Percentiles rank a stretch among this genome's conserved stretches.
phyloP scores from a whole-genome alignment of 2,888 invertebrate species.

The Sesia bembeciformis region DNA sequence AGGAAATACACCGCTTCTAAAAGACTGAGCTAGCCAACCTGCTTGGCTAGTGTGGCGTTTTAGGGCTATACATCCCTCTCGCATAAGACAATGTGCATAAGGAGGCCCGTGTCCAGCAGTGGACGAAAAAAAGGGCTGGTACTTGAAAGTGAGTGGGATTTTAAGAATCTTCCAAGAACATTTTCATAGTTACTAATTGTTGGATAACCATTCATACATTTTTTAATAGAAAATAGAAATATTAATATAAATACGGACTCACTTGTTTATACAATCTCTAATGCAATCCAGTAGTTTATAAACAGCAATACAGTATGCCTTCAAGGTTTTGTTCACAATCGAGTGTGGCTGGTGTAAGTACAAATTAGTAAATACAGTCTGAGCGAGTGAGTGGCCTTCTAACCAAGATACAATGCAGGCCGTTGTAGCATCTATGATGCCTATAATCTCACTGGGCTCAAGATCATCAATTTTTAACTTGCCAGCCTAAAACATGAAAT shows the following conservation, averaged over 20 bases:
- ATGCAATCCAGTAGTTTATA: slow-evolving; percentile 93
- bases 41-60: no score
- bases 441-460: slow-evolving; percentile 86
- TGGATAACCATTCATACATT: no score
- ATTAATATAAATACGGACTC: slow-evolving; percentile 29
- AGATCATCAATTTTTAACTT: slow-evolving; percentile 85
- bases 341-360: slow-evolving; percentile 93
- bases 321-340: slow-evolving; percentile 87
- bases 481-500: slow-evolving; percentile 74
- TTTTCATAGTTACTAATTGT: no score
- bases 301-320: slow-evolving; percentile 89
- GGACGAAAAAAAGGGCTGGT: no score
- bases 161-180: no score
- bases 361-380: slow-evolving; percentile 97
- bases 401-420: slow-evolving; percentile 97
- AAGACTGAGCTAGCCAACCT: no score
- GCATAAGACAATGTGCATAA: no score
- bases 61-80: no score
- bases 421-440: slow-evolving; percentile 94
- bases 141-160: no score
- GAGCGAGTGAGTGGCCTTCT: slow-evolving; percentile 96
- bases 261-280: slow-evolving; percentile 91
- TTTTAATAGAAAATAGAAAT: neutral
- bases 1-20: no score
- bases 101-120: no score